Conservation (phyloP, 2,888 invertebrate genomes). For the Scaptodrosophila latifasciaeformis region DNA sequence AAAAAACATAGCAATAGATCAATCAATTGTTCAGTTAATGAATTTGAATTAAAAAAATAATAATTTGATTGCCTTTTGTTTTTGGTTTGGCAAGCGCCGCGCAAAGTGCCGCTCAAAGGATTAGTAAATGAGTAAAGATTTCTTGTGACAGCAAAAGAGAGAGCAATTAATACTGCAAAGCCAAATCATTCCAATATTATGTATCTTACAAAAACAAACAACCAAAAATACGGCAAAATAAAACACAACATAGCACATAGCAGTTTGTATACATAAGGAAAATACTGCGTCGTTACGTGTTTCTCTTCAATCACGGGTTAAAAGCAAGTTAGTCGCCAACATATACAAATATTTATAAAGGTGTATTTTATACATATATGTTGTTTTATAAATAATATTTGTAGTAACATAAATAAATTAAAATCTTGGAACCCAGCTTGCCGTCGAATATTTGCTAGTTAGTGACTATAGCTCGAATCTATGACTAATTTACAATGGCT, state of each 20-base stretch:
- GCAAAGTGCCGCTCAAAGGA: slow-evolving; percentile 14
- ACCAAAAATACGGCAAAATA: slow-evolving; percentile 27
- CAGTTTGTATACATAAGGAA: slow-evolving; percentile 19
- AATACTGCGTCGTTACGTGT: slow-evolving; percentile 36
- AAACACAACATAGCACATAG: slow-evolving; percentile 28
- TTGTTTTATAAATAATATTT: slow-evolving; percentile 39
- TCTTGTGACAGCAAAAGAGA: slow-evolving; percentile 9
- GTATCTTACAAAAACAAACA: slow-evolving; percentile 19
- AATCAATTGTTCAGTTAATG: slow-evolving; percentile 28
- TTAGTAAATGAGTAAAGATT: slow-evolving; percentile 8
- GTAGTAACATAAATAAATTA: slow-evolving; percentile 35
- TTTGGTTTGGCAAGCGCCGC: slow-evolving; percentile 18
- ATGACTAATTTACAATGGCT: slow-evolving; percentile 25
- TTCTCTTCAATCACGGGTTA: slow-evolving; percentile 30
- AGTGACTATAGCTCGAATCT: slow-evolving; percentile 12
- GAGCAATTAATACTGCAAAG: slow-evolving; percentile 18
- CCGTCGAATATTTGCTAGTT: background rate
- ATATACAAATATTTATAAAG: slow-evolving; percentile 13
- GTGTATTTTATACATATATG: slow-evolving; percentile 17
- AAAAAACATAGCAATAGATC: slow-evolving; percentile 59
- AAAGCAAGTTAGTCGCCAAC: slow-evolving; percentile 40
- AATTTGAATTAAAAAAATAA: background rate
- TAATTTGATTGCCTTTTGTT: background rate
- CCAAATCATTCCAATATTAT: slow-evolving; percentile 7
- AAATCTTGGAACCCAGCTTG: slow-evolving; percentile 19